A percentile compares a stretch with the other conserved stretches of the same genome.
Evolutionary conservation across 53 echinoderm and acorn worm species (phyloP).

Genomic region (Antedon mediterranea): DNA sequence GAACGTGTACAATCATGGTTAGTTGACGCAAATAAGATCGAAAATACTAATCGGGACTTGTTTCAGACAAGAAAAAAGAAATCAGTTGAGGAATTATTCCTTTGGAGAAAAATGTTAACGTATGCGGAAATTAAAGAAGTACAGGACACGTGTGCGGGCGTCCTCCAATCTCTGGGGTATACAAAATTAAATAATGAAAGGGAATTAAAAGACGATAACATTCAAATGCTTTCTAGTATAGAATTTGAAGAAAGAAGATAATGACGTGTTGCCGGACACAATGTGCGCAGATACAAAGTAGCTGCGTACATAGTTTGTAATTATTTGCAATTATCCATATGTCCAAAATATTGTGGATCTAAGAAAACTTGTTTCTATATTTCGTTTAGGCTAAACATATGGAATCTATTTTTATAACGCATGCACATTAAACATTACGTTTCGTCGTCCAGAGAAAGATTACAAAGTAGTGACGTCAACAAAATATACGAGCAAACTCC

Average conservation of each 20-base stretch:
- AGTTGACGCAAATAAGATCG: neutral
- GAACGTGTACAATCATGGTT: neutral
- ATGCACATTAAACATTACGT: too few relatives aligned
- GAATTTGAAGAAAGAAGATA: neutral
- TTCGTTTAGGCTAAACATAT: too few relatives aligned
- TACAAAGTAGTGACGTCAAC: too few relatives aligned
- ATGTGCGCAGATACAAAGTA: too few relatives aligned
- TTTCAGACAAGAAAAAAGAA: constrained; percentile 51
- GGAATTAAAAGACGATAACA: constrained; percentile 20
- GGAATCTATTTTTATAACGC: too few relatives aligned
- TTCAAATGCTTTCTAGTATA: neutral
- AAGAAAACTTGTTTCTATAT: too few relatives aligned
- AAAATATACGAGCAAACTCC: too few relatives aligned
- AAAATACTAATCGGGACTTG: neutral
- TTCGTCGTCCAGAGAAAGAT: too few relatives aligned
- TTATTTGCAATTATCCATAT: too few relatives aligned
- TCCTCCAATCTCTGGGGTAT: constrained; percentile 57
- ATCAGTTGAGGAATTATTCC: constrained; percentile 35
- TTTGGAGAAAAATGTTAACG: constrained; percentile 41
- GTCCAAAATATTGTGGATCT: too few relatives aligned
- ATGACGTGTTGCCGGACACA: neutral
- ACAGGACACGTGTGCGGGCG: constrained; percentile 41
- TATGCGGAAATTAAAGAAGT: constrained; percentile 37
- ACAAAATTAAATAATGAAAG: constrained; percentile 8
- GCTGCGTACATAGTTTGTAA: too few relatives aligned